A percentile compares a stretch with the other conserved stretches of the same genome.
phyloP scores from a whole-genome alignment of 2,888 invertebrate species.

The Synergus umbraculus region DNA sequence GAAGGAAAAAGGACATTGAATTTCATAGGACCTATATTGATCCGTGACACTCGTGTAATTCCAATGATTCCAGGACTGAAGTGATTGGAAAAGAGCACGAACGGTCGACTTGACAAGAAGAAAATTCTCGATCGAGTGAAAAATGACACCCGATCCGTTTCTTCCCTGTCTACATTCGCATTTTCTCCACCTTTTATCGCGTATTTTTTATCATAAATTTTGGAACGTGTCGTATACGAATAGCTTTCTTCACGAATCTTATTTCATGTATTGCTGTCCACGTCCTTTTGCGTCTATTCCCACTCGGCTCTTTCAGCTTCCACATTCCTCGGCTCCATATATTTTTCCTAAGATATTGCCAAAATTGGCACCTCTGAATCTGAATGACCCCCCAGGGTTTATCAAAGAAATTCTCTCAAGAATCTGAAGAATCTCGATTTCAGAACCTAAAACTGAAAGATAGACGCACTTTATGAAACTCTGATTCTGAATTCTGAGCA shows the following conservation, averaged over 20 bases:
- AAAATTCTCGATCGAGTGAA: conserved; percentile 26
- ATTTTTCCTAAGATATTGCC: conserved; percentile 7
- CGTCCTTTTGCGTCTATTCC: background rate
- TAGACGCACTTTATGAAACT: background rate
- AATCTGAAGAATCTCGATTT: background rate
- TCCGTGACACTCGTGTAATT: conserved; percentile 16
- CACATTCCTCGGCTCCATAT: background rate
- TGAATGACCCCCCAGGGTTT: background rate
- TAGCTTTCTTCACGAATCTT: background rate
- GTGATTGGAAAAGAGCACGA: conserved; percentile 25
- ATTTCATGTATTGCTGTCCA: background rate
- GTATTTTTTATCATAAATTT: conserved; percentile 32
- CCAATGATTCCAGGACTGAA: conserved; percentile 12
- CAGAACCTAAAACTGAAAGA: too few relatives aligned
- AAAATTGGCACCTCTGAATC: background rate
- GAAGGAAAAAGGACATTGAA: conserved; percentile 19
- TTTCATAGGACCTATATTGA: conserved; percentile 21
- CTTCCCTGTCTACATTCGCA: background rate
- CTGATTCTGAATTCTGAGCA: background rate
- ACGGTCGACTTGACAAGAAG: conserved; percentile 16
- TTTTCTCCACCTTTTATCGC: conserved; percentile 20
- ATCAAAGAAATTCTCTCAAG: background rate
- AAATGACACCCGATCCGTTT: conserved; percentile 15
- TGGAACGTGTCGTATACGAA: background rate
- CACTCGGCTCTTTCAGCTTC: conserved; percentile 1